Base-by-base conservation (phyloP, 2,113 vertebrate species). In the Podarcis cretensis region DNA sequence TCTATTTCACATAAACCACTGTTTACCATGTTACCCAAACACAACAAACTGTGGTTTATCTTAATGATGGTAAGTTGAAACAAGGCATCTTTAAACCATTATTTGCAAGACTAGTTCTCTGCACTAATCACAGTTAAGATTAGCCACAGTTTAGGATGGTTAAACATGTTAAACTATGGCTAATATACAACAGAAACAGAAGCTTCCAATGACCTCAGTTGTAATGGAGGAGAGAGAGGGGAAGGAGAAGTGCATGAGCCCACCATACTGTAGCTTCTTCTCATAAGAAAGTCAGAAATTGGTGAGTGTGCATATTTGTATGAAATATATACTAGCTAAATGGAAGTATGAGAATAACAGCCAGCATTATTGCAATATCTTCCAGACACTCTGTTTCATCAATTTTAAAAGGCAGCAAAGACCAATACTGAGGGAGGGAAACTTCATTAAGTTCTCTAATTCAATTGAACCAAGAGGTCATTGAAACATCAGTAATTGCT, bases 371-470 rank as follows among this genome's bases (percentile, higher is more conserved):
- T 96, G 88, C 84, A 89, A 65, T 87, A 90, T 79, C 48, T 48
- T 91, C 93, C 85, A 88, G 65, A 78, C 20, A 83, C 81, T 91
- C 75, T 78, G 89, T 95, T 95, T 93, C 87, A 90, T 96, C 87
- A 88, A 92, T 90, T 77, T 27, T 75, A 40, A 78, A 80, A 65
- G 87, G 89, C 89, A 96, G 90, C 71, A 94, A 94, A 96, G 91
- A 94, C 89, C 73, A 90, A 93, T 92, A 91, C 71, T 84, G 92
- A 68, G 16, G 14, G 32, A 59, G 20, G 92, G 91, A 95, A 97
- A 95, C 90, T 96, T 96, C 90, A 97, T 96, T 96, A 95, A 96
- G 90, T 94, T 93, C 96, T 95, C 94, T 96, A 96, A 96, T 96
- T 95, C 94, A 94, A 89, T 91, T 95, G 94, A 96, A 96, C 48